Conservation (phyloP, 2,888 invertebrate genomes). For the Ypsolopha scabrella region DNA sequence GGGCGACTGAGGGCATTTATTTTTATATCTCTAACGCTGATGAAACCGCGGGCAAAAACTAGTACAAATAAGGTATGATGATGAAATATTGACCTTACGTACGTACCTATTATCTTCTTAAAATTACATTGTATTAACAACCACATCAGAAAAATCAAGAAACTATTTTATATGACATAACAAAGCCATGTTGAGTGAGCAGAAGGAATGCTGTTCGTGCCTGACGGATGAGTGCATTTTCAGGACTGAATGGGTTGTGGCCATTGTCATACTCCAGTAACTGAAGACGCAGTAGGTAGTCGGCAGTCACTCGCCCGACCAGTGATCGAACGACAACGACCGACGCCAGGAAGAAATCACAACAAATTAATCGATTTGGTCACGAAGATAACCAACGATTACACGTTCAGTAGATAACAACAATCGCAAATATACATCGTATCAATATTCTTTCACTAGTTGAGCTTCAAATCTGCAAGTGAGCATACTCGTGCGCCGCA, state of each 20-base stretch:
- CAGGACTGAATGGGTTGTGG: slow-evolving; percentile 8
- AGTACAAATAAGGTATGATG: too few relatives aligned
- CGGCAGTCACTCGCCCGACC: background rate
- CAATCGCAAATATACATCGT: slow-evolving; percentile 26
- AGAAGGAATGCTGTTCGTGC: slow-evolving; percentile 11
- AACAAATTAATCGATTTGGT: slow-evolving; percentile 24
- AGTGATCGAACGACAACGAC: background rate
- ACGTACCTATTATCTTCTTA: too few relatives aligned
- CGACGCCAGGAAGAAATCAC: slow-evolving; percentile 20
- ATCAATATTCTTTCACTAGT: slow-evolving; percentile 34
- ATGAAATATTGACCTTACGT: too few relatives aligned
- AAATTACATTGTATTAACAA: too few relatives aligned
- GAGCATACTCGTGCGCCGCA: background rate
- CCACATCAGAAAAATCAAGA: too few relatives aligned
- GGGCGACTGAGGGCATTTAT: too few relatives aligned
- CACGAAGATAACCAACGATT: slow-evolving; percentile 23
- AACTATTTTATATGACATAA: too few relatives aligned
- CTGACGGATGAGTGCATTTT: slow-evolving; percentile 6
- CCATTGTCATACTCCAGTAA: background rate
- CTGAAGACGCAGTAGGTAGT: background rate
- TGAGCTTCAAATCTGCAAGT: slow-evolving; percentile 18
- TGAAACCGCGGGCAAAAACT: too few relatives aligned
- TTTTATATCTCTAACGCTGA: too few relatives aligned
- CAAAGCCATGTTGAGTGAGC: background rate
- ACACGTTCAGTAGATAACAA: slow-evolving; percentile 36